These are phyloP conservation scores for Brachionus sp. DNA, from an alignment of 1,140 invertebrate genomes.

Conservation along the genomic window DNA sequence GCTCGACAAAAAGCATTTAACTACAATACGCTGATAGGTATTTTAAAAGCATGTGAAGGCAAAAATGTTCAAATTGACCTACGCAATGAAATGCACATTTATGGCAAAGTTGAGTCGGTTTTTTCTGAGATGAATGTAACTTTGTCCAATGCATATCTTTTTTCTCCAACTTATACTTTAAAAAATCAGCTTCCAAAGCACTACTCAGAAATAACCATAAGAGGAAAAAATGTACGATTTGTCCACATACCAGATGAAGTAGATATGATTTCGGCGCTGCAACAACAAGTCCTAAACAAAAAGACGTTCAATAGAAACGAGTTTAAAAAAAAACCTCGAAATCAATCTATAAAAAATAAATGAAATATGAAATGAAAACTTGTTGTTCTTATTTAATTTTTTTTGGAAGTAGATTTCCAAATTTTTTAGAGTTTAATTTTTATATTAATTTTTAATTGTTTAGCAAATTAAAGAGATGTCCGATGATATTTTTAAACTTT, in stretches of 20 bases:
- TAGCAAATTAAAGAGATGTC: background rate
- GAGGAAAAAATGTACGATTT: conserved; percentile 30
- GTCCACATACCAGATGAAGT: conserved; percentile 39
- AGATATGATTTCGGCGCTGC: conserved; percentile 29
- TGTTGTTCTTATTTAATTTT: background rate
- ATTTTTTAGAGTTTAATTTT: background rate
- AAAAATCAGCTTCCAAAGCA: background rate
- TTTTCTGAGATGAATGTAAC: conserved; percentile 26
- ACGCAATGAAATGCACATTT: conserved; percentile 35
- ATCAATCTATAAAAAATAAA: background rate
- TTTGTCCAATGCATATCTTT: background rate
- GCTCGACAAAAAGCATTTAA: conserved; percentile 24
- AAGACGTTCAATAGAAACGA: conserved; percentile 10
- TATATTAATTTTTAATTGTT: background rate
- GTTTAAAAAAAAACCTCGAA: conserved; percentile 19
- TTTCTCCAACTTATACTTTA: background rate
- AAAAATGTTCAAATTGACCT: conserved; percentile 35
- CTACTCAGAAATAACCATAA: conserved; percentile 10
- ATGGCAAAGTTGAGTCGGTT: conserved; percentile 12
- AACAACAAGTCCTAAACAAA: conserved; percentile 21
- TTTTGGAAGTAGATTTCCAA: background rate
- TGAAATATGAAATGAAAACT: background rate
- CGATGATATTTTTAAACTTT: conserved; percentile 14
- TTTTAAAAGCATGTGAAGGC: conserved; percentile 41
- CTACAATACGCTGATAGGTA: conserved; percentile 30